phyloP scores from a whole-genome alignment of 2,888 invertebrate species.

The Julus scandinavius region DNA sequence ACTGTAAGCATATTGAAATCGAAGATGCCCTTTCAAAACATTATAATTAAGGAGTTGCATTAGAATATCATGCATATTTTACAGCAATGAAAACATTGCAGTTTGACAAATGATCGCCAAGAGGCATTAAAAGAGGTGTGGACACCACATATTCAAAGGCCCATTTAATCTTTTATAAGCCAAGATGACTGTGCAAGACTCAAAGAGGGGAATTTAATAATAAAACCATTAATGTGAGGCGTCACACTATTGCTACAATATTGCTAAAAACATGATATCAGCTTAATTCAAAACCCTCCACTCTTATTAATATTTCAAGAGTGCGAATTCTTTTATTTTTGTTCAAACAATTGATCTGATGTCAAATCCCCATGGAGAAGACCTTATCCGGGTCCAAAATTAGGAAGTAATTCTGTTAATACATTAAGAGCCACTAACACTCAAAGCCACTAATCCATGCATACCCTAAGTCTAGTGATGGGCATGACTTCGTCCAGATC shows the following conservation, averaged over 20 bases:
- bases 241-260: background rate
- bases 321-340: constrained; percentile 2
- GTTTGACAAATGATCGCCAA: constrained; percentile 26
- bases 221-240: constrained; percentile 30
- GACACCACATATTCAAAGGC: background rate
- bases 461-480: constrained; percentile 54
- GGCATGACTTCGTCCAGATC: constrained; percentile 53
- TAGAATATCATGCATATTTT: background rate
- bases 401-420: too few relatives aligned
- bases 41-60: background rate
- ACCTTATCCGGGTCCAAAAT: background rate
- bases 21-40: background rate
- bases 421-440: background rate
- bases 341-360: background rate
- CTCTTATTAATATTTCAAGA: background rate
- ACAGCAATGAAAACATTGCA: background rate
- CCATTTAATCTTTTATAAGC: constrained; percentile 29
- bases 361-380: background rate
- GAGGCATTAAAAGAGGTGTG: constrained; percentile 17
- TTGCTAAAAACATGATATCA: constrained; percentile 6
- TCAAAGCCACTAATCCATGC: background rate
- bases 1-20: background rate
- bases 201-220: background rate
- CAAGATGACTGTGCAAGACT: background rate
- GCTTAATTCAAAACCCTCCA: background rate